phyloP scores from a whole-genome alignment of 2,797 vertebrate genomes.

The Rhinophrynus dorsalis region DNA sequence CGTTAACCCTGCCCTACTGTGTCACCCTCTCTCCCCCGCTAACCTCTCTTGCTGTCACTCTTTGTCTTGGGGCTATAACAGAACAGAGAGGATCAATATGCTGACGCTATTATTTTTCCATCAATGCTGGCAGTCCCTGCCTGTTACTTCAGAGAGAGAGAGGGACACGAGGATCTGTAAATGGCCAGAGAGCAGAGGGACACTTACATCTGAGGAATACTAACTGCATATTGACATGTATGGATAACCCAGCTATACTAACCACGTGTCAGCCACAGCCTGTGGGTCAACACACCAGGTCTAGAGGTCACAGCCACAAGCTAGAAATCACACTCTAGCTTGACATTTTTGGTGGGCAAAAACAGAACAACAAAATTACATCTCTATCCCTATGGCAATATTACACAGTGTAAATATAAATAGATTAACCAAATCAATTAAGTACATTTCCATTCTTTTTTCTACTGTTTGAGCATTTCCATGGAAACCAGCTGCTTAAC shows the following conservation, averaged over 20 bases:
- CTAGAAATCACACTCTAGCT: not conserved
- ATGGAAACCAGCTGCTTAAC: conserved; percentile 16
- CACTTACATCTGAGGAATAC: conserved; percentile 33
- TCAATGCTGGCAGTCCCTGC: conserved; percentile 32
- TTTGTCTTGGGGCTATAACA: conserved; percentile 43
- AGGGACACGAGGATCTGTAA: conserved; percentile 17
- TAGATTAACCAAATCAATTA: conserved; percentile 7
- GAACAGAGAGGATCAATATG: conserved; percentile 30
- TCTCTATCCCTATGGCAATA: not conserved
- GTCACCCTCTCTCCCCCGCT: not conserved
- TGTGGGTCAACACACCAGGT: conserved; percentile 7
- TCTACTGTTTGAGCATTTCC: not conserved
- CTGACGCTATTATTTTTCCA: conserved; percentile 48
- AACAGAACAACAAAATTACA: not conserved
- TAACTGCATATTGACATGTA: conserved; percentile 34
- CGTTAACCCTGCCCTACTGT: not conserved
- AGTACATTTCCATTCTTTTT: not conserved
- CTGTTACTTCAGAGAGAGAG: conserved; percentile 17
- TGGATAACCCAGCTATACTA: conserved; percentile 7
- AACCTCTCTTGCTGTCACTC: conserved; percentile 16
- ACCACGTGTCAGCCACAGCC: conserved; percentile 16
- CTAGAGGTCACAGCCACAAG: conserved; percentile 17
- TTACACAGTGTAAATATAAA: not conserved
- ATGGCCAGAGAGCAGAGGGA: conserved; percentile 28
- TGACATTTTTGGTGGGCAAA: not conserved